Base-by-base conservation (phyloP, 2,888 invertebrate species). In the Epistrophe eligans region DNA sequence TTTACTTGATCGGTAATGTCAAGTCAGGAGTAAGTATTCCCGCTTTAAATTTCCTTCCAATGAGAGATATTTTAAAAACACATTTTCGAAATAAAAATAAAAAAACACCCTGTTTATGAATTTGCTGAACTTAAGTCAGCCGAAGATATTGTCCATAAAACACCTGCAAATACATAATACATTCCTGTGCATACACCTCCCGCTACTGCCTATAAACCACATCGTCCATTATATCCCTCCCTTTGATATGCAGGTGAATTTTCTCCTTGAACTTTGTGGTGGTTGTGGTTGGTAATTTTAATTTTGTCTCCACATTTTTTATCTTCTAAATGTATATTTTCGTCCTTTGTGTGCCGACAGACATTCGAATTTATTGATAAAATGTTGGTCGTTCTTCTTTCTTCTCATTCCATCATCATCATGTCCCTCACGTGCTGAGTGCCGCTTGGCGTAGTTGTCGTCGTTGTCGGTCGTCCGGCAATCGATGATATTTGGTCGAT, bases 401-500 rank as follows among this genome's bases (percentile, higher is more conserved):
- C 24, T 40, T 15, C 3, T 24, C 24, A 24, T 50, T 9, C 2
- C 7, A 32, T 32, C 24, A 2, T 32, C 32, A 35, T 50, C 35
- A 15, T 32, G 4, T 4, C 48, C 35, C 48, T 17, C 35, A 17
- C 28, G 8, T n/a, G 11, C 9, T 10, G 13, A 0, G 7, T 38
- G 19, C 19, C 17, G 19, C n/a, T 60, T 7, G 19, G 1, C 13
- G n/a, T 17, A 28, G 17, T 45, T n/a, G 24, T 40, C 50, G 13
- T 9, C 24, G 1, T 0, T 19, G 3, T 45, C 28, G 10, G 17
- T n/a, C 8, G 57, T 62, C 19, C 17, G 17, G 32, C 60, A 48
- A 73, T 57, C 64, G 43, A 70, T 73, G 57, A 73, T 77, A 58
- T 81, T 85, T 77, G 73, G 77, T 85, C 84, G 77, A 77, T 81